Base-by-base conservation (phyloP, 2,797 vertebrate species). In the Pangasius sanitwongsei region DNA sequence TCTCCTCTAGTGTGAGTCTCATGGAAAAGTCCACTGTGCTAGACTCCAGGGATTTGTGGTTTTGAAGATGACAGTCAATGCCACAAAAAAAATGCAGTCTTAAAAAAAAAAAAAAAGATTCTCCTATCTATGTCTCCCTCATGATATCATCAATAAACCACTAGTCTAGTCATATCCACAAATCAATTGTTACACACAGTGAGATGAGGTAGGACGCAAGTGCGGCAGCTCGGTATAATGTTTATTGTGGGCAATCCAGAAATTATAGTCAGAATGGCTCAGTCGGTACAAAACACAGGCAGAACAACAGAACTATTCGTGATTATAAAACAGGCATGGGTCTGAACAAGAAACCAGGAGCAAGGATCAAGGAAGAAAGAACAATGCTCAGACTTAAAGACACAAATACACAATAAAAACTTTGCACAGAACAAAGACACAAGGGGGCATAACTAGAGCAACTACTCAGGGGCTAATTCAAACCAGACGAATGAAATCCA, bases 111-210 rank as follows among this genome's bases (percentile, higher is more conserved):
- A 82, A 28, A 28, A 48, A n/a, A 12, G 9, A 34, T 50, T 83
- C n/a, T 34, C n/a, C 37, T 44, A 63, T 63, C 12, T 44, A 16
- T 9, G 23, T 2, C 9, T 69, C n/a, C 18, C 48, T 53, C 4
- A 34, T 70, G 12, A 9, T 70, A 69, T 53, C 69, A n/a, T 11
- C 63, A 69, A 85, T 85, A 84, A 84, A 84, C 41, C 28, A 50
- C 44, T 31, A 69, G 53, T 69, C 65, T 50, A 34, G 65, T 70
- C 83, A 70, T 85, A 85, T 55, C 48, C 83, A 70, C 83, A 69
- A 85, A 85, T 85, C 48, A 69, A 53, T 55, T 34, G 63, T 44
- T 53, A 25, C 65, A 85, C 34, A 48, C 48, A 53, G n/a, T 15
- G n/a, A 55, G 48, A 85, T 53, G 48, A 85, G 83, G 48, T 34